Evolutionary conservation across 2,113 vertebrate genomes (phyloP), one percentile per base, ranked within the genome.

Genomic region (Indicator maculatus): DNA sequence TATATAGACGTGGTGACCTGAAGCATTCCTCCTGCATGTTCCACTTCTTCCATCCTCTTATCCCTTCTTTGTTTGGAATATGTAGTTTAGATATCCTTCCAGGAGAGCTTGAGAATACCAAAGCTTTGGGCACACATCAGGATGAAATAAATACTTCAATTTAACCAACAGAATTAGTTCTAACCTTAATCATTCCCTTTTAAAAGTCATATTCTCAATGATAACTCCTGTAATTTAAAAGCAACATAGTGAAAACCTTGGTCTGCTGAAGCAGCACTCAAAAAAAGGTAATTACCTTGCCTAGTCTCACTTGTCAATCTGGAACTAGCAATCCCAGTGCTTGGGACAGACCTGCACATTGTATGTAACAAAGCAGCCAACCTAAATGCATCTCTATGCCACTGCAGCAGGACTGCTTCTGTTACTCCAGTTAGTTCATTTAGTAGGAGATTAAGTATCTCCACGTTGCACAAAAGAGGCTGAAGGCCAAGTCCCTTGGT

Each of bases 381-480:
- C 26, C 47, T 72, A 84, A 78, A 73, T n/a, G 75, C 6, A 92
- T 58, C 33, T 89, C 36, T 24, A 20, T 58, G 27, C 10, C 82
- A 33, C 52, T 77, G 64, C 56, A 74, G 28, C 14, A 60, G 23
- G 24, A 56, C 61, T 76, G 19, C 47, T 79, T 78, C 81, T 33
- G 10, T 78, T 81, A 64, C 47, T 95, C 52, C 53, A 74, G 16
- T 50, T 83, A 74, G 17, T 75, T 94, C 31, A 72, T 75, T 95
- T 94, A 94, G 58, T 58, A 90, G 72, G 60, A 88, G 61, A 95
- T 92, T 83, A 90, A 93, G 19, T 58, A 93, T 50, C 26, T 88
- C 61, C 80, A 17, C 69, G 84, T 36, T 78, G 86, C 73, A 88
- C 66, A 93, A 77, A 72, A 56, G 73, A 76, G 64, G 56, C 76